Percentiles rank a stretch among this genome's conserved stretches.
These are phyloP conservation scores for Boleophthalmus pectinirostris DNA, from an alignment of 2,113 vertebrate species.

Conservation along the genomic window DNA sequence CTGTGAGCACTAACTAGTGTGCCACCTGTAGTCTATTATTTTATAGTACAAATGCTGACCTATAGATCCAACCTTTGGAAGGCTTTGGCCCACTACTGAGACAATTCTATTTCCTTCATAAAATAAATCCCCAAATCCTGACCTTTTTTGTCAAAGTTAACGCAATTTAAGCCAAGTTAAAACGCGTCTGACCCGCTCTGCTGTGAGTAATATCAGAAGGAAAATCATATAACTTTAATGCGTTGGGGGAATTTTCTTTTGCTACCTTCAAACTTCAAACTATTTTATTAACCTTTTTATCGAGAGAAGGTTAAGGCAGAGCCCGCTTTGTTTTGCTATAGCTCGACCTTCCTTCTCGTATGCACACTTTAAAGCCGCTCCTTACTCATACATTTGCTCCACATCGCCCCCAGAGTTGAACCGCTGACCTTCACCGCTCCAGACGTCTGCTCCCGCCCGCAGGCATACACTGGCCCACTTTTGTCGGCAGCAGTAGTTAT, in stretches of 20 bases:
- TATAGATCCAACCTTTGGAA: neutral
- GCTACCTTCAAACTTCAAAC: constrained; percentile 9
- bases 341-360: constrained; percentile 17
- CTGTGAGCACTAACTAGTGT: too few relatives aligned
- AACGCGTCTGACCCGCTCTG: constrained; percentile 21
- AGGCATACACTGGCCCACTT: constrained; percentile 54
- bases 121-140: constrained; percentile 10
- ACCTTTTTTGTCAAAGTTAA: constrained; percentile 31
- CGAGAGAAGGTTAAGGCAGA: constrained; percentile 7
- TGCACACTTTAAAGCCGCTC: constrained; percentile 26
- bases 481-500: constrained; percentile 23
- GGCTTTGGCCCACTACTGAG: too few relatives aligned
- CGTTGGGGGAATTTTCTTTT: constrained; percentile 9
- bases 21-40: neutral
- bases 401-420: constrained; percentile 29
- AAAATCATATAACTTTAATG: constrained; percentile 43
- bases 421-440: constrained; percentile 41
- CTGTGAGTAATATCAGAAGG: constrained; percentile 5
- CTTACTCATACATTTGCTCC: constrained; percentile 13
- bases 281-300: constrained; percentile 58
- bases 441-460: constrained; percentile 45
- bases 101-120: neutral
- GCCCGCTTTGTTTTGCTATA: constrained; percentile 4
- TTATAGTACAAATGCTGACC: neutral
- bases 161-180: constrained; percentile 21